Conservation (phyloP, 1,140 invertebrate species). For the Zaprionus davidi region DNA sequence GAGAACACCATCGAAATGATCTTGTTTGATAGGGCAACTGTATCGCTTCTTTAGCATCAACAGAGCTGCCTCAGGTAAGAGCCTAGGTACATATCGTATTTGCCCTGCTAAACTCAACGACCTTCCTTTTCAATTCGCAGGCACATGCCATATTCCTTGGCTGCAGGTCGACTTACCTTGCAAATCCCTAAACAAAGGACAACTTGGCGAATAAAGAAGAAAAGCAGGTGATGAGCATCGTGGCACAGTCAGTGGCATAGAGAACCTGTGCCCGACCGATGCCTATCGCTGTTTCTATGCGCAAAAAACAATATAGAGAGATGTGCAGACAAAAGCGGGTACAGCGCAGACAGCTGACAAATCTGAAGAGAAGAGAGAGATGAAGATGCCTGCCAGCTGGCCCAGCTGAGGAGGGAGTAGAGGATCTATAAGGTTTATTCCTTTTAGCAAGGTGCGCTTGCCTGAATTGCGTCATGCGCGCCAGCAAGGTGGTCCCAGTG, state of each 20-base stretch:
- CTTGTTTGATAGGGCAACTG: not conserved
- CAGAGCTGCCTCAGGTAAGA: constrained; percentile 9
- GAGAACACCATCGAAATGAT: not conserved
- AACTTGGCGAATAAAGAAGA: constrained; percentile 34
- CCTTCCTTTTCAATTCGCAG: not conserved
- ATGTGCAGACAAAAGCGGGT: constrained; percentile 61
- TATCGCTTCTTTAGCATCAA: not conserved
- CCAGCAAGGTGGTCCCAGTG: constrained; percentile 61
- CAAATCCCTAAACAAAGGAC: constrained; percentile 46
- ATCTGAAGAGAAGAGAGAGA: constrained; percentile 43
- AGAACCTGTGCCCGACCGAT: constrained; percentile 66
- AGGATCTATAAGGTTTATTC: constrained; percentile 19
- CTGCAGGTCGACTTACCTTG: constrained; percentile 38
- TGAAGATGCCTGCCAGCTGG: constrained; percentile 61
- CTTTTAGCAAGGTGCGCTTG: constrained; percentile 73
- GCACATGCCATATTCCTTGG: constrained; percentile 44
- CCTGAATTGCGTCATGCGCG: constrained; percentile 63
- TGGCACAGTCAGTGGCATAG: constrained; percentile 60
- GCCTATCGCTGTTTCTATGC: constrained; percentile 67
- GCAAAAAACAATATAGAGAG: constrained; percentile 42
- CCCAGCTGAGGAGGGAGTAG: constrained; percentile 13
- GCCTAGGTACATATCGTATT: not conserved
- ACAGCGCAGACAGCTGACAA: constrained; percentile 63
- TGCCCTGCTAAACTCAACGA: not conserved
- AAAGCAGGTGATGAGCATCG: constrained; percentile 72